phyloP scores from a whole-genome alignment of 2,888 invertebrate species.

The Dyspetes luteomarginatus region DNA sequence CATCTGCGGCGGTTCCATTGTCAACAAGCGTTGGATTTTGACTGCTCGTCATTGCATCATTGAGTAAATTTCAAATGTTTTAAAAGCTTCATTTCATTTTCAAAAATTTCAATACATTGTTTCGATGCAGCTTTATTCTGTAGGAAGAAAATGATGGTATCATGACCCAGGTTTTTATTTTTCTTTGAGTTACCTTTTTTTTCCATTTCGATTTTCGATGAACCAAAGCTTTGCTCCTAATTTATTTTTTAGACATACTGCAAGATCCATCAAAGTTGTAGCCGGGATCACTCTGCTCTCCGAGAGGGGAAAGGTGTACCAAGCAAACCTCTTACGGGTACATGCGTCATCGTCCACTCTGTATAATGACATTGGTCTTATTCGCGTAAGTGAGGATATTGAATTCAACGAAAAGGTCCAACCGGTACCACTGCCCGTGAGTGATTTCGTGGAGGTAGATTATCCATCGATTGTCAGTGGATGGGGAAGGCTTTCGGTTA shows the following conservation, averaged over 20 bases:
- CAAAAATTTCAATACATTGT: background rate
- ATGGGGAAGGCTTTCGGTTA: conserved; percentile 83
- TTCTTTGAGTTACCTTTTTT: background rate
- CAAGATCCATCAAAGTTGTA: too few species aligned
- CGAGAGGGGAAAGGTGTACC: conserved; percentile 59
- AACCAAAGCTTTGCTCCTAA: too few species aligned
- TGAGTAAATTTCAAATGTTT: conserved; percentile 76
- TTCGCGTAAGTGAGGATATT: conserved; percentile 81
- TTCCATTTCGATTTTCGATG: background rate
- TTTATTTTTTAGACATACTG: too few species aligned
- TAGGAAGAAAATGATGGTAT: too few species aligned
- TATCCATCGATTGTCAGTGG: conserved; percentile 81
- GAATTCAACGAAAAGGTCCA: conserved; percentile 80
- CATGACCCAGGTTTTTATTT: too few species aligned
- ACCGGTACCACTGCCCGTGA: conserved; percentile 81
- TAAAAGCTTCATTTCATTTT: background rate
- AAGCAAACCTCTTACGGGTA: conserved; percentile 43
- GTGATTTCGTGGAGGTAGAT: conserved; percentile 76
- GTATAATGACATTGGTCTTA: conserved; percentile 83
- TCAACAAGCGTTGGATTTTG: conserved; percentile 83
- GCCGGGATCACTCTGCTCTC: conserved; percentile 53
- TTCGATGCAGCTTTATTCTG: background rate
- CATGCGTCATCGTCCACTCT: conserved; percentile 62
- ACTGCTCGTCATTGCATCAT: conserved; percentile 85
- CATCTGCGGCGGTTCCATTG: conserved; percentile 69